phyloP scores from a whole-genome alignment of 2,113 vertebrate genomes.

The Rana temporaria region DNA sequence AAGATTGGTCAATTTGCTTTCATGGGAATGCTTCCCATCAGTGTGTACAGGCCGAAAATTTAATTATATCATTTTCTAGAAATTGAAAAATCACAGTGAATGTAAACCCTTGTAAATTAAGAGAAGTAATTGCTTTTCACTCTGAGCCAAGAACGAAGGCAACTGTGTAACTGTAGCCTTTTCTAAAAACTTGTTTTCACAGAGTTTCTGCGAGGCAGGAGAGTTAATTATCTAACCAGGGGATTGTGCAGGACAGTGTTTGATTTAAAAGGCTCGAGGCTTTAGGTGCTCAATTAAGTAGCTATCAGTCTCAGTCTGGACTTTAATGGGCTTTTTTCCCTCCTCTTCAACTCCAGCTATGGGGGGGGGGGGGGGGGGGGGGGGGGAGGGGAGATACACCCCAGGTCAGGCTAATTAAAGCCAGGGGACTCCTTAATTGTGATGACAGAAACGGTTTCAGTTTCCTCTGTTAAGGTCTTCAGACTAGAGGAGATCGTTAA shows the following conservation, averaged over 20 bases:
- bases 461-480: conserved; percentile 79
- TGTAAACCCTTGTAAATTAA: conserved; percentile 53
- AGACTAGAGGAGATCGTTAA: conserved; percentile 79
- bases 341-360: conserved; percentile 86
- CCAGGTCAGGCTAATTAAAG: conserved; percentile 96
- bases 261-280: conserved; percentile 95
- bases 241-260: conserved; percentile 89
- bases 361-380: conserved; percentile 75
- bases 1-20: conserved; percentile 45
- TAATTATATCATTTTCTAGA: conserved; percentile 57
- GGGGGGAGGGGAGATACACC: conserved; percentile 82
- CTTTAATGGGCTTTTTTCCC: conserved; percentile 90
- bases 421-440: conserved; percentile 97
- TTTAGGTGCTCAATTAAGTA: conserved; percentile 98
- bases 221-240: conserved; percentile 93
- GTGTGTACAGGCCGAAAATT: conserved; percentile 49
- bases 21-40: conserved; percentile 16
- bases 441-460: conserved; percentile 94
- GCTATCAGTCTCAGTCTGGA: conserved; percentile 93
- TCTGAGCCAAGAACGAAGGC: conserved; percentile 65
- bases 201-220: conserved; percentile 70
- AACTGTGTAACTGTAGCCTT: conserved; percentile 70
- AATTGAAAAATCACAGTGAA: conserved; percentile 56
- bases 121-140: conserved; percentile 60
- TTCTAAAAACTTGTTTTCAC: conserved; percentile 74